Evolutionary conservation across 2,888 invertebrate genomes (phyloP).

Genomic region (Trachelus stipa): DNA sequence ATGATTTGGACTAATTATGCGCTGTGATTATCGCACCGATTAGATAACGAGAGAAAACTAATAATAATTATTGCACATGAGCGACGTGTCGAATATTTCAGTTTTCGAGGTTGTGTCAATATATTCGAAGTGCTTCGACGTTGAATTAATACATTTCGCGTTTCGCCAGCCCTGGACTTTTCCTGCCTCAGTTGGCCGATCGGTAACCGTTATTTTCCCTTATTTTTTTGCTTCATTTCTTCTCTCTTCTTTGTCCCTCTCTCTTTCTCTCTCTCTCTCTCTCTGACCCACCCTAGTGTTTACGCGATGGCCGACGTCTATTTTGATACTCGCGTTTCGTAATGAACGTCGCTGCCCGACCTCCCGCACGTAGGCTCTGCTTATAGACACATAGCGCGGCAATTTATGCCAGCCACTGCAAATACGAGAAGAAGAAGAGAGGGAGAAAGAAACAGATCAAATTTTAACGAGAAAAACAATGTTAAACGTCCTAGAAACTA

Average conservation of each 20-base stretch:
- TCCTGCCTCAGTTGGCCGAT: not conserved
- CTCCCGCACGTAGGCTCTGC: constrained; percentile 7
- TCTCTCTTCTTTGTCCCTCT: not conserved
- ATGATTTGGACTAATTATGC: not conserved
- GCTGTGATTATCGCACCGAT: not conserved
- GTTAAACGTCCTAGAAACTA: too few relatives aligned
- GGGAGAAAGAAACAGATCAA: not conserved
- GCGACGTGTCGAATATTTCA: too few relatives aligned
- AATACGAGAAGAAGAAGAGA: not conserved
- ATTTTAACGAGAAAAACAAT: too few relatives aligned
- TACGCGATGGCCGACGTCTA: constrained; percentile 1
- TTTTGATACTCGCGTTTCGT: constrained; percentile 9
- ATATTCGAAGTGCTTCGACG: not conserved
- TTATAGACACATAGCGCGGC: not conserved
- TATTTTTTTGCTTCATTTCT: too few relatives aligned
- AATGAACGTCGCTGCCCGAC: constrained; percentile 1
- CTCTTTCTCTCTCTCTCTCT: not conserved
- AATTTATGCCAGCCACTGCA: not conserved
- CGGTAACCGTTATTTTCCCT: not conserved
- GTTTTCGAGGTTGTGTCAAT: too few relatives aligned
- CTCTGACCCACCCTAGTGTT: not conserved
- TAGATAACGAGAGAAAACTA: not conserved
- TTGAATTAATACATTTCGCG: not conserved
- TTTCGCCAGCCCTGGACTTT: not conserved
- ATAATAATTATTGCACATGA: too few relatives aligned